These are phyloP conservation scores for Bambusicola thoracicus DNA, from an alignment of 2,113 vertebrate species.

Conservation along the genomic window DNA sequence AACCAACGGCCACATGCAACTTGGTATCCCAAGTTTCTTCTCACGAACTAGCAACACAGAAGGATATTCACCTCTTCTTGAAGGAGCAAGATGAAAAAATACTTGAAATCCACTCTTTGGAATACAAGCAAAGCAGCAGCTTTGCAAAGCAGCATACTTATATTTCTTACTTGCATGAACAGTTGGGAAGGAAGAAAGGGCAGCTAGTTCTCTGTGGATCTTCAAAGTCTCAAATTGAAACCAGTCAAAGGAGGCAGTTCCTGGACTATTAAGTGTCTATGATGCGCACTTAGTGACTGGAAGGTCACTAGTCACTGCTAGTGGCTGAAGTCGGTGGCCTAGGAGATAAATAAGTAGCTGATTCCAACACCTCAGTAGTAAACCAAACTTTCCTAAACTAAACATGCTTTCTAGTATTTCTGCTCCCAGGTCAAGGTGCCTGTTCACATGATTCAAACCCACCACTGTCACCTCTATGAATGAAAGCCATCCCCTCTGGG, in stretches of 20 bases:
- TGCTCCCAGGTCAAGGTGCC: background rate
- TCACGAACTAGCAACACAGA: background rate
- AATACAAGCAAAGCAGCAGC: background rate
- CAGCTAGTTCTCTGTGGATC: background rate
- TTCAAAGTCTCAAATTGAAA: background rate
- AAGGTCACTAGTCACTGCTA: background rate
- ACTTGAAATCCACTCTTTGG: background rate
- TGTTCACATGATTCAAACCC: background rate
- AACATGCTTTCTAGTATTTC: background rate
- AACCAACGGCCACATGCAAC: background rate
- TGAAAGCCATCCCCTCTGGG: background rate
- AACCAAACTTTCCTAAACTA: background rate
- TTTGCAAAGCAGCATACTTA: background rate
- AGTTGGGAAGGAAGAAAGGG: background rate
- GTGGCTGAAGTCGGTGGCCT: background rate
- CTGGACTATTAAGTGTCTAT: background rate
- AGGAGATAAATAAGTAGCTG: background rate
- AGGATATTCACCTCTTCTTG: background rate
- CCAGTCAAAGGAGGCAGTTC: background rate
- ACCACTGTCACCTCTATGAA: background rate
- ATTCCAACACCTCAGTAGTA: background rate
- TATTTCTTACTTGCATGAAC: background rate
- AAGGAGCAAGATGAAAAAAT: background rate
- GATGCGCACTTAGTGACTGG: background rate
- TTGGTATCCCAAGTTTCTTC: background rate